Evolutionary conservation across 2,113 vertebrate species (phyloP).

Genomic region (Leptobrachium ailaonicum): DNA sequence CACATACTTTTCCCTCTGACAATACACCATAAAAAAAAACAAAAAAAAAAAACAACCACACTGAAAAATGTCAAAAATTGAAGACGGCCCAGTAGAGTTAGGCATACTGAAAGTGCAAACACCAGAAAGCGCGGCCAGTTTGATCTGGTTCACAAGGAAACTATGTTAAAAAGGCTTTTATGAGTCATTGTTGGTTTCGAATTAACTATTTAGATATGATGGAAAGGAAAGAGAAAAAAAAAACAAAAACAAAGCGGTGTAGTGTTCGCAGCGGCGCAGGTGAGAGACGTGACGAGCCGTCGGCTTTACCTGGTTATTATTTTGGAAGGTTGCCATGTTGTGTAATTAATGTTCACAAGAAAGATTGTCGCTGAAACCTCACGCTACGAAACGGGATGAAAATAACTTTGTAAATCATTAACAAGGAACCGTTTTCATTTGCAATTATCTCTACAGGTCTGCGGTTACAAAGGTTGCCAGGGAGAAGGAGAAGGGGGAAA

Average conservation of each 20-base stretch:
- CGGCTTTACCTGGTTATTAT: conserved; percentile 51
- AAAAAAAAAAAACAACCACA: not conserved
- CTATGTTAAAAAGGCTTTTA: not conserved
- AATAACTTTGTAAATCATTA: conserved; percentile 53
- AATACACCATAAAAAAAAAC: not conserved
- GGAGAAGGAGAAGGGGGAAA: not conserved
- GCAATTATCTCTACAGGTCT: not conserved
- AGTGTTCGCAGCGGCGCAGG: conserved; percentile 46
- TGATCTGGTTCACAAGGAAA: conserved; percentile 35
- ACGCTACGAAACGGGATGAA: conserved; percentile 23
- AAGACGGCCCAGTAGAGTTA: not conserved
- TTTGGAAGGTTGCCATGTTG: conserved; percentile 54
- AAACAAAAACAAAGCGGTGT: conserved; percentile 50
- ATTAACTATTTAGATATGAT: conserved; percentile 48
- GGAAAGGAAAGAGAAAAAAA: conserved; percentile 50
- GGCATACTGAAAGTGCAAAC: conserved; percentile 20
- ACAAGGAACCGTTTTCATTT: conserved; percentile 47
- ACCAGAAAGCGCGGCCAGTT: conserved; percentile 34
- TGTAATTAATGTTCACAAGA: conserved; percentile 23
- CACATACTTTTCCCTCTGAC: too few species aligned
- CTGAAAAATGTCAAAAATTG: not conserved
- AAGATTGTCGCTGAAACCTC: not conserved
- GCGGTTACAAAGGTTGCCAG: conserved; percentile 38
- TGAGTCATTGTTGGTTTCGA: conserved; percentile 21
- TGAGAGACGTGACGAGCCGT: conserved; percentile 48